Conservation (phyloP, 2,113 vertebrate genomes). For the Myotis lucifugus region DNA sequence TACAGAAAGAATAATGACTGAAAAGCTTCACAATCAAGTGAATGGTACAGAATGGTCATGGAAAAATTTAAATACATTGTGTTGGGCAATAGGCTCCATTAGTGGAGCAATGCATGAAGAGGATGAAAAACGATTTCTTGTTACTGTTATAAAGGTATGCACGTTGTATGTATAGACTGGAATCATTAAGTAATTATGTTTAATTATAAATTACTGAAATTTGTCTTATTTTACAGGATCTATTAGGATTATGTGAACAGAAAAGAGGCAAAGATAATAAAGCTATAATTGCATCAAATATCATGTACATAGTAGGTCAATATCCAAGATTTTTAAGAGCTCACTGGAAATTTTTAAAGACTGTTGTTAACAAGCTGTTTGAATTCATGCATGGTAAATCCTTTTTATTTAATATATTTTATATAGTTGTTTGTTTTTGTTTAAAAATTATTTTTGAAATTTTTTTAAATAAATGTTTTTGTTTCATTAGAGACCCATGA, state of each 20-base stretch:
- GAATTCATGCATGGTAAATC: slow-evolving; percentile 99
- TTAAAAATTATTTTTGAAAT: background rate
- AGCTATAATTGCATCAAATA: slow-evolving; percentile 99
- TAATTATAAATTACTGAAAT: background rate
- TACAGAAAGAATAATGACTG: slow-evolving; percentile 98
- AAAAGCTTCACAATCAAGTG: slow-evolving; percentile 99
- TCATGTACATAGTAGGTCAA: slow-evolving; percentile 99
- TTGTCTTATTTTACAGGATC: slow-evolving; percentile 87
- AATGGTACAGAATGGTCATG: slow-evolving; percentile 99
- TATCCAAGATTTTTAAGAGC: slow-evolving; percentile 98
- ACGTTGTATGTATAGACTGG: background rate
- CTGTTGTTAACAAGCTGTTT: slow-evolving; percentile 98
- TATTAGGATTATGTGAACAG: slow-evolving; percentile 98
- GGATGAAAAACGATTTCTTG: slow-evolving; percentile 98
- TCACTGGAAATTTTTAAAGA: slow-evolving; percentile 99
- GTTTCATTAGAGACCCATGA: slow-evolving; percentile 95
- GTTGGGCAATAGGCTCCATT: slow-evolving; percentile 99
- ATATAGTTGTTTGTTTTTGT: background rate
- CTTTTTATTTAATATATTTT: background rate
- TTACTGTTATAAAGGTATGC: slow-evolving; percentile 98
- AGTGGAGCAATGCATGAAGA: slow-evolving; percentile 99
- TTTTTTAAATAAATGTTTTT: slow-evolving; percentile 55
- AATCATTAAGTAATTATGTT: background rate
- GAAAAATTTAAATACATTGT: slow-evolving; percentile 98
- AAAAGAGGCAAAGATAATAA: slow-evolving; percentile 99